Evolutionary conservation across 2,113 vertebrate species (phyloP).

Genomic region (Nansenia antarctica): DNA sequence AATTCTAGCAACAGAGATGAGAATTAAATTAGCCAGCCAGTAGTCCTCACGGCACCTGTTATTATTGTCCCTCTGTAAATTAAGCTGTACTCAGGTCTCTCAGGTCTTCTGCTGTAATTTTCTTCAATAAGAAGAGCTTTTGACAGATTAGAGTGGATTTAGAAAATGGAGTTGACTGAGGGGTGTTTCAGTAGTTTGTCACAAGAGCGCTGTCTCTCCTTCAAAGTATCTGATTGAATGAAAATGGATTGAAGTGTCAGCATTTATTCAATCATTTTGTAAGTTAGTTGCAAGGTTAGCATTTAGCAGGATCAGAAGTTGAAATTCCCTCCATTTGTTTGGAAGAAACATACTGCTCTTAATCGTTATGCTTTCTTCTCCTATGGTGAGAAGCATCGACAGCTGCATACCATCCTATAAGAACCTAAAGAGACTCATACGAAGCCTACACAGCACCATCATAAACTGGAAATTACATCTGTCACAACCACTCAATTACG

Average conservation of each 20-base stretch:
- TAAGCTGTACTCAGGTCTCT: neutral
- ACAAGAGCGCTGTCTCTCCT: neutral
- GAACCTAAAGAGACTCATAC: too few relatives aligned
- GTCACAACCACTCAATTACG: too few relatives aligned
- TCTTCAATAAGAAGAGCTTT: neutral
- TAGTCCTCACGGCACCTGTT: too few relatives aligned
- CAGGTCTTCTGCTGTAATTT: neutral
- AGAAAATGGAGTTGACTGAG: neutral
- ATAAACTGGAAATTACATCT: too few relatives aligned
- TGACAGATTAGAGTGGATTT: constrained; percentile 7
- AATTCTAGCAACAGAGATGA: too few relatives aligned
- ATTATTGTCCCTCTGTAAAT: too few relatives aligned
- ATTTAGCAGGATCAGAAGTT: neutral
- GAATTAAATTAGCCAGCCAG: too few relatives aligned
- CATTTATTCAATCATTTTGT: neutral
- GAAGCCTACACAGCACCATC: too few relatives aligned
- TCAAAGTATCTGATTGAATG: neutral
- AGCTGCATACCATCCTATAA: too few relatives aligned
- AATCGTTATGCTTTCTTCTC: neutral
- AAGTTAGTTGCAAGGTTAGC: neutral
- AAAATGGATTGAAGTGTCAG: neutral
- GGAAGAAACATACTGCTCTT: neutral
- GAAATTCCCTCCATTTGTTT: neutral
- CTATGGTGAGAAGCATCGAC: neutral
- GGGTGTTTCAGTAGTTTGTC: neutral